Conservation (phyloP, 2,113 vertebrate species). For the Chrysemys picta region DNA sequence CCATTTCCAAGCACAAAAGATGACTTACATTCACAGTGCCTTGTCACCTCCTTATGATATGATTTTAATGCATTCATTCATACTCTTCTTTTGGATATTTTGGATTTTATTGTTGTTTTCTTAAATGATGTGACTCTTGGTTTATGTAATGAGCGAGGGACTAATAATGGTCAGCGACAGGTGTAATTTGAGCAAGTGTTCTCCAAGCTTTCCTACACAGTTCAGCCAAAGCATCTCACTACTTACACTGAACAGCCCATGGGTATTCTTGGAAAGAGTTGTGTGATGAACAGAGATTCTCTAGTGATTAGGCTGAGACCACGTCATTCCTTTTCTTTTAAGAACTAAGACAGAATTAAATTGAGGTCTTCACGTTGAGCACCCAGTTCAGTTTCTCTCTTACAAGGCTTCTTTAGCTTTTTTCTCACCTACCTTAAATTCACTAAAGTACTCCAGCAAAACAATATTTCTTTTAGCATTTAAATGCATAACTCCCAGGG, state of each 20-base stretch:
- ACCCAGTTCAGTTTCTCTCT: background rate
- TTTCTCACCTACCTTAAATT: slow-evolving; percentile 8
- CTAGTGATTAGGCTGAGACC: background rate
- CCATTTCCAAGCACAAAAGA: background rate
- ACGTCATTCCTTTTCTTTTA: background rate
- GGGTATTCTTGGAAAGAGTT: background rate
- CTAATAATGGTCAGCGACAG: background rate
- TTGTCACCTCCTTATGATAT: background rate
- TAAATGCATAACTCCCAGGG: slow-evolving; percentile 29
- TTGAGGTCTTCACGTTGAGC: background rate
- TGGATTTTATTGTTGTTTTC: background rate
- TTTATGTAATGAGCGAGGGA: background rate
- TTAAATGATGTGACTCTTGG: background rate
- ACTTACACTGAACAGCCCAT: background rate
- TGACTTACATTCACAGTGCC: background rate
- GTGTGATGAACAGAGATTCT: background rate
- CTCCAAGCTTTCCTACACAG: background rate
- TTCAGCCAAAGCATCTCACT: background rate
- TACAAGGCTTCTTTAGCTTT: background rate
- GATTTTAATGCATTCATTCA: background rate
- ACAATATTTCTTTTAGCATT: slow-evolving; percentile 34
- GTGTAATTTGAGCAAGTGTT: background rate
- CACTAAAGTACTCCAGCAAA: slow-evolving; percentile 27
- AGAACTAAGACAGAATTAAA: background rate
- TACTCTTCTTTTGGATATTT: background rate